Evolutionary conservation across 2,113 vertebrate genomes (phyloP), one percentile per base, ranked within the genome.

Genomic region (Hemiprocne comata): DNA sequence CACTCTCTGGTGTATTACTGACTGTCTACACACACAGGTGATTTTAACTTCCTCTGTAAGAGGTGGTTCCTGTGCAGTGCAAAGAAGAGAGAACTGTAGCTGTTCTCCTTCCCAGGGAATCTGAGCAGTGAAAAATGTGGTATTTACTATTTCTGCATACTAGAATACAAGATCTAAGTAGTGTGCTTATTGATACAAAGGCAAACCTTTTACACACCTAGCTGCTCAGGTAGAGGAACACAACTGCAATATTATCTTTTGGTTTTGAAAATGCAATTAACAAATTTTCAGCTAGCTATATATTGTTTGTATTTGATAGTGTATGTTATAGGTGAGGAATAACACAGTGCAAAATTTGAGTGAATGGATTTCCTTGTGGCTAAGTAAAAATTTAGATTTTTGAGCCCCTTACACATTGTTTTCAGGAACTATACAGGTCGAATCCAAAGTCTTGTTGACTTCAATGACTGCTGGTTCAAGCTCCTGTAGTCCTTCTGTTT

Each of bases 1-100:
- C 1, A 0, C 36, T 82, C 34, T 85, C 24, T 82, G 28, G 26
- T 46, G 4, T 28, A 18, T 46, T 46, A 17, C 0, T 1, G 25
- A 51, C 77, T 70, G 70, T 19, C 53, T 71, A 38, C 33, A 53
- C 33, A 13, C 66, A 24, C 42, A 64, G 46, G 17, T 92, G 12
- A 19, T 86, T 86, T 90, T 72, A 54, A 55, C 29, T 86, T 83
- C 29, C 60, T 6, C 33, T 66, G 0, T 46, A 44, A 36, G 38
- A 46, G 20, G 13, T 48, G 38, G 2, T 36, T 90, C 44, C 40
- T 40, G 7, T 55, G 46, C 42, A n/a, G 3, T 13, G 16, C 33
- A 62, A 54, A 62, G 40, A 38, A 73, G 51, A 58, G 29, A 66
- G 46, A 36, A 16, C 15, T 92, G 13, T 26, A 25, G 36, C 23